Evolutionary conservation across 2,888 invertebrate species (phyloP).

Genomic region (Allolobophora icterica): DNA sequence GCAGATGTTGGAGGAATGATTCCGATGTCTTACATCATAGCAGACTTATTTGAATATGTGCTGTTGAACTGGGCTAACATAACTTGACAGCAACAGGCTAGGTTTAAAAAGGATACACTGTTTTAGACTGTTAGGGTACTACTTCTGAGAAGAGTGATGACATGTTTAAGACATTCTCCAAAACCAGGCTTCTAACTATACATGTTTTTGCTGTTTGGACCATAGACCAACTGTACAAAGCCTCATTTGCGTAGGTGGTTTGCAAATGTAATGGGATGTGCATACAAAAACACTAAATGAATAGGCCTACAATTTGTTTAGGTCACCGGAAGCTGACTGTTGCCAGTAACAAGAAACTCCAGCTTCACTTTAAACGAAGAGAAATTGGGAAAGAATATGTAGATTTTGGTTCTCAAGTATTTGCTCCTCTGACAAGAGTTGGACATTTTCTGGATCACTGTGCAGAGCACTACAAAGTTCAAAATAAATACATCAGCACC

Average conservation of each 20-base stretch:
- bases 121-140: background rate
- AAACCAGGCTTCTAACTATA: background rate
- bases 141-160: background rate
- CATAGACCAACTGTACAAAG: background rate
- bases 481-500: constrained; percentile 61
- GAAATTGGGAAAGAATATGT: constrained; percentile 62
- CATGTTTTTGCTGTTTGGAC: background rate
- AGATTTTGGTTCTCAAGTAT: constrained; percentile 60
- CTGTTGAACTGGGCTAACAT: background rate
- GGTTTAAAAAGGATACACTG: background rate
- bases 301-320: background rate
- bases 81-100: background rate
- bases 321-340: background rate
- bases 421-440: constrained; percentile 64
- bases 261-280: background rate
- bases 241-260: background rate
- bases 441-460: constrained; percentile 64
- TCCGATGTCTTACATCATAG: background rate
- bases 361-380: constrained; percentile 51
- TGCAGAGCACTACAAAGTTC: constrained; percentile 64
- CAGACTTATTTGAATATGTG: background rate
- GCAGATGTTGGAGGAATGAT: constrained; percentile 17
- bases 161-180: background rate
- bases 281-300: background rate
- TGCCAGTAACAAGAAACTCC: background rate